These are phyloP conservation scores for Zelleria hepariella DNA, from an alignment of 2,888 invertebrate genomes.

Conservation along the genomic window DNA sequence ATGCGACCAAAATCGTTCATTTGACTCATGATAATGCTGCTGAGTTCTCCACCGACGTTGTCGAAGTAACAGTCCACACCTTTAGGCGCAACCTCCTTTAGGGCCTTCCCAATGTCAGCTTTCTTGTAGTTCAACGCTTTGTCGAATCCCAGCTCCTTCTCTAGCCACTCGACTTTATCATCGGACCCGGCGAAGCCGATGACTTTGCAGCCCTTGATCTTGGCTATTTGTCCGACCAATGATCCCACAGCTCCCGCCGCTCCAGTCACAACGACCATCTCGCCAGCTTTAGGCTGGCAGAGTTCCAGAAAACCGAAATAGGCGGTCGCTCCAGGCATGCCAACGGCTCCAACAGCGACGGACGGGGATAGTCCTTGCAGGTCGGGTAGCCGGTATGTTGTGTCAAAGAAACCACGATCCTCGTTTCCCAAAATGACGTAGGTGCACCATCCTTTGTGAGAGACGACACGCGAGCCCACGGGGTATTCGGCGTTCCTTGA, in stretches of 20 bases:
- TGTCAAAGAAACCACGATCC: not conserved
- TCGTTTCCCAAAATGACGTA: slow-evolving; percentile 28
- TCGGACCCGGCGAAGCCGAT: slow-evolving; percentile 77
- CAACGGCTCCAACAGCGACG: not conserved
- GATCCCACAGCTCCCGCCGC: slow-evolving; percentile 81
- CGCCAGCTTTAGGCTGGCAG: slow-evolving; percentile 73
- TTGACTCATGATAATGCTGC: slow-evolving; percentile 57
- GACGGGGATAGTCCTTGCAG: not conserved
- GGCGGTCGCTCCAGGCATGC: slow-evolving; percentile 3
- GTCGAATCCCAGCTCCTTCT: slow-evolving; percentile 73
- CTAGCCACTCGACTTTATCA: slow-evolving; percentile 74
- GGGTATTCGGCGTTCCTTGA: slow-evolving; percentile 70
- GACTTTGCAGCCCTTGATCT: slow-evolving; percentile 63
- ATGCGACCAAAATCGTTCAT: slow-evolving; percentile 64
- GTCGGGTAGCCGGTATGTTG: not conserved
- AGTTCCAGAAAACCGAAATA: slow-evolving; percentile 53
- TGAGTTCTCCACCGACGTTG: slow-evolving; percentile 76
- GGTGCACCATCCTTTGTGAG: slow-evolving; percentile 73
- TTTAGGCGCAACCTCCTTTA: slow-evolving; percentile 71
- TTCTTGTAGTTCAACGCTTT: slow-evolving; percentile 77
- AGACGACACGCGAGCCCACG: slow-evolving; percentile 65
- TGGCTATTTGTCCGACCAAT: slow-evolving; percentile 77
- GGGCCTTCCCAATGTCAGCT: slow-evolving; percentile 45
- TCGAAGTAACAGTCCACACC: slow-evolving; percentile 79
- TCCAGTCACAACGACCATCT: slow-evolving; percentile 73